Percentiles rank a stretch among this genome's conserved stretches.
phyloP scores from a whole-genome alignment of 2,113 vertebrate genomes.

The Gallinago media region DNA sequence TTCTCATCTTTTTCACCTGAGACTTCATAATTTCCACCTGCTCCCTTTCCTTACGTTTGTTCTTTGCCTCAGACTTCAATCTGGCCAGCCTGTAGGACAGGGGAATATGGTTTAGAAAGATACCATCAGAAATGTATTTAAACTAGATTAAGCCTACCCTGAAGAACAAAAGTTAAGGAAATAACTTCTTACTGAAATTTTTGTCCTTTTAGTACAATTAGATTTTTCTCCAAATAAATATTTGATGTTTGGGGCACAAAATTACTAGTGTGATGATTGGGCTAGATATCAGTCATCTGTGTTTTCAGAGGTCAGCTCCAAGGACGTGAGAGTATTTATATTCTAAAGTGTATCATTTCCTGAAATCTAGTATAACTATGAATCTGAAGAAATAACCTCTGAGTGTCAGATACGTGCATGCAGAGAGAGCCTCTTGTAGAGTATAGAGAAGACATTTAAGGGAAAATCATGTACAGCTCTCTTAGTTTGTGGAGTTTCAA shows the following conservation, averaged over 20 bases:
- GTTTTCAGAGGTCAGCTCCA: not conserved
- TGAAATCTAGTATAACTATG: not conserved
- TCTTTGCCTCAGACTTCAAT: conserved; percentile 67
- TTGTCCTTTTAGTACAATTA: not conserved
- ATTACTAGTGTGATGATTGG: not conserved
- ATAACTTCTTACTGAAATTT: not conserved
- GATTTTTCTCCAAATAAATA: not conserved
- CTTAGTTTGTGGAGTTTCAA: not conserved
- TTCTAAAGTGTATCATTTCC: not conserved
- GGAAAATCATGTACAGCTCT: not conserved
- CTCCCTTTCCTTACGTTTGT: conserved; percentile 54
- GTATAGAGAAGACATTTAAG: not conserved
- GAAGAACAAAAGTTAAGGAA: conserved; percentile 7
- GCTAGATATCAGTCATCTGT: not conserved
- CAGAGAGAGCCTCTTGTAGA: not conserved
- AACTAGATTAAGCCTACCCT: not conserved
- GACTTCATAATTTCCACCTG: conserved; percentile 27
- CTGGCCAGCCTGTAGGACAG: conserved; percentile 60
- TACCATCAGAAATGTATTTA: not conserved
- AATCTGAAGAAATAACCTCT: not conserved
- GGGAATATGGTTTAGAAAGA: conserved; percentile 16
- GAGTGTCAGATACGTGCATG: not conserved
- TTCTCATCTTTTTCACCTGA: conserved; percentile 43
- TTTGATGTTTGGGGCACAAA: not conserved
- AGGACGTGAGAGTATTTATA: not conserved